These are phyloP conservation scores for Seriola quinqueradiata DNA, from an alignment of 2,113 vertebrate genomes.

Conservation along the genomic window DNA sequence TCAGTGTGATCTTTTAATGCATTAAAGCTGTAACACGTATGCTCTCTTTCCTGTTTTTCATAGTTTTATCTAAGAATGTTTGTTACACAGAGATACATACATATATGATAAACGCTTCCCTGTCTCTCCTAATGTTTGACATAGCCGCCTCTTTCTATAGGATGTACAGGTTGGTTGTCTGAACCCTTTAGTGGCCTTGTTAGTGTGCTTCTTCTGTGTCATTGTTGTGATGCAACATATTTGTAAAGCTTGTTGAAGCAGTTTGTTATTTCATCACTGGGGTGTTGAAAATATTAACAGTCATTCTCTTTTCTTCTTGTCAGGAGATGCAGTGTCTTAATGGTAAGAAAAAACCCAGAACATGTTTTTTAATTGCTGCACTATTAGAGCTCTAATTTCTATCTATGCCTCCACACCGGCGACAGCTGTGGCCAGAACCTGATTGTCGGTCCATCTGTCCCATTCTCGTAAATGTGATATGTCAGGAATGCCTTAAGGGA, in stretches of 20 bases:
- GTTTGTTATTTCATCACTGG: neutral
- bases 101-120: slow-evolving; percentile 7
- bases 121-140: slow-evolving; percentile 26
- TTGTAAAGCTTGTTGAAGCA: neutral
- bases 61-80: neutral
- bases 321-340: slow-evolving; percentile 5
- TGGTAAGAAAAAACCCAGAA: slow-evolving; percentile 46
- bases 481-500: too few relatives aligned
- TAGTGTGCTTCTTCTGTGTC: slow-evolving; percentile 6
- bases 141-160: slow-evolving; percentile 46
- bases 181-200: neutral
- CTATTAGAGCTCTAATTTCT: neutral
- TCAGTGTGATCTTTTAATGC: neutral
- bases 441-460: too few relatives aligned
- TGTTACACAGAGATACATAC: neutral
- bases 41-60: neutral
- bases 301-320: slow-evolving; percentile 20
- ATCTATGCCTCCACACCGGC: neutral
- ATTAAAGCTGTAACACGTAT: neutral
- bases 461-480: too few relatives aligned
- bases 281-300: neutral
- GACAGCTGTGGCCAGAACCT: too few relatives aligned
- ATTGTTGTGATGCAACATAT: neutral
- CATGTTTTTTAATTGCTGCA: neutral
- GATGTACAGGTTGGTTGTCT: slow-evolving; percentile 59